Conservation (phyloP, 1,140 invertebrate species). For the Pollicipes pollicipes region DNA sequence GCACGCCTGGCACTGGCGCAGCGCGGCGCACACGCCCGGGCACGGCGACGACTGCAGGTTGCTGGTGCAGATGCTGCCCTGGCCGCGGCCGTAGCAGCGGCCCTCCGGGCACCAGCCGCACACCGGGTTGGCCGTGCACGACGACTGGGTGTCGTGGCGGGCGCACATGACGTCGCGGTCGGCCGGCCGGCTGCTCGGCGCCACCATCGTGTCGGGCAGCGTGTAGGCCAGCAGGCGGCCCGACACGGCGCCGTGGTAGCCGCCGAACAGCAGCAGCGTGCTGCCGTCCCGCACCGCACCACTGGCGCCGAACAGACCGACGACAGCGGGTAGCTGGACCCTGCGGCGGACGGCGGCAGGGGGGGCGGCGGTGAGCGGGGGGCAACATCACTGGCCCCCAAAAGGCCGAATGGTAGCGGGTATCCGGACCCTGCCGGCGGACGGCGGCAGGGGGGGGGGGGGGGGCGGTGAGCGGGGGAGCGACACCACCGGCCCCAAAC, state of each 20-base stretch:
- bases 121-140: constrained; percentile 68
- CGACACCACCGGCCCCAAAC: too few species aligned
- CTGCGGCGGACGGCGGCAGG: too few species aligned
- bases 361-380: too few species aligned
- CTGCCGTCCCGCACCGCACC: constrained; percentile 59
- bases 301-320: constrained; percentile 68
- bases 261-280: constrained; percentile 65
- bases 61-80: constrained; percentile 64
- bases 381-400: too few species aligned
- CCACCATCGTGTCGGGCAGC: constrained; percentile 35
- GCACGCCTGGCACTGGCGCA: constrained; percentile 76
- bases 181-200: constrained; percentile 55
- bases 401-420: too few species aligned
- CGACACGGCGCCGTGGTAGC: constrained; percentile 80
- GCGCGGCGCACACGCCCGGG: constrained; percentile 65
- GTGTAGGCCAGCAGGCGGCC: constrained; percentile 30
- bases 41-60: constrained; percentile 71
- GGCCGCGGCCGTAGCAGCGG: constrained; percentile 60
- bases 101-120: constrained; percentile 83
- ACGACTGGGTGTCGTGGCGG: constrained; percentile 40
- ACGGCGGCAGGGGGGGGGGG: too few species aligned
- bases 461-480: too few species aligned
- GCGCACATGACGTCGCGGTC: constrained; percentile 41
- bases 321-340: not conserved
- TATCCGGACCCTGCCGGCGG: too few species aligned